Conservation (phyloP, 2,113 vertebrate species). For the Helogale parvula region DNA sequence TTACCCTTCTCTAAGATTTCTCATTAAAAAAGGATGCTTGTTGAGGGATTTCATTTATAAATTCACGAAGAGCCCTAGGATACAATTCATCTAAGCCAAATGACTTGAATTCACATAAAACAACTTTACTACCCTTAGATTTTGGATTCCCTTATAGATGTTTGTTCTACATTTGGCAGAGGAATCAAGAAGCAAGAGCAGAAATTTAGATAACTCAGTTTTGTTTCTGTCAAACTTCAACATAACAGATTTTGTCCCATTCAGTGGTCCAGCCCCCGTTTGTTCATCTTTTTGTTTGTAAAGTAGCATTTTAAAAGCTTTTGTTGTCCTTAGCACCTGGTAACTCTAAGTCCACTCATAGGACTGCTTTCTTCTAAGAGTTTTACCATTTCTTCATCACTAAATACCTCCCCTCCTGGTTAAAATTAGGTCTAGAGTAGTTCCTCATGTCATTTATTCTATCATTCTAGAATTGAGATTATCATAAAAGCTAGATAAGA, state of each 20-base stretch:
- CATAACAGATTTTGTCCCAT: neutral
- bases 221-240: neutral
- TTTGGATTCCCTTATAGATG: slow-evolving; percentile 44
- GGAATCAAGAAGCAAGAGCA: slow-evolving; percentile 28
- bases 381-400: neutral
- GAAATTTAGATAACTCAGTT: neutral
- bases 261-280: neutral
- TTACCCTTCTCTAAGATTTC: slow-evolving; percentile 45
- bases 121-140: slow-evolving; percentile 29
- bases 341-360: neutral
- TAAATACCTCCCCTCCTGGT: neutral
- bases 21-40: slow-evolving; percentile 41
- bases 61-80: slow-evolving; percentile 16
- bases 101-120: slow-evolving; percentile 52
- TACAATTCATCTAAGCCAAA: slow-evolving; percentile 31
- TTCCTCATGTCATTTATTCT: neutral
- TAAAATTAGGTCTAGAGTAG: neutral
- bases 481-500: neutral
- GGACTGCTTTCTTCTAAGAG: neutral
- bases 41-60: slow-evolving; percentile 55
- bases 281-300: slow-evolving; percentile 16
- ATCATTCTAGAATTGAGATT: neutral
- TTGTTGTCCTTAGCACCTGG: neutral
- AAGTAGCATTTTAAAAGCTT: neutral
- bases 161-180: slow-evolving; percentile 31